phyloP scores from a whole-genome alignment of 2,797 vertebrate genomes.

The Oryzias dopingdopingensis region DNA sequence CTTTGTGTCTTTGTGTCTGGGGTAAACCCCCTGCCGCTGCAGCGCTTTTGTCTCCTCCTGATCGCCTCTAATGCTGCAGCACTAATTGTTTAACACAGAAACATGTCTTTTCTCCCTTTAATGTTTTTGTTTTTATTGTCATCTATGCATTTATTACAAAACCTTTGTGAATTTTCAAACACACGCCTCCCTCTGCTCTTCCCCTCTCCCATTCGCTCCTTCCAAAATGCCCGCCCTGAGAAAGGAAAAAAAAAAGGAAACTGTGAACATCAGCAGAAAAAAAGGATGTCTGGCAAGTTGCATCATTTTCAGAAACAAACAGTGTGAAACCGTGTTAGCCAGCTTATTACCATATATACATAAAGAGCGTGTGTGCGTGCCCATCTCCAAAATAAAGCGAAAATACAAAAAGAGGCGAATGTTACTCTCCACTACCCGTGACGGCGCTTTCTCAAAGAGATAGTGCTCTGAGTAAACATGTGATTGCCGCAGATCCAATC shows the following conservation, averaged over 20 bases:
- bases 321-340: conserved; percentile 77
- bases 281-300: conserved; percentile 80
- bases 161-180: conserved; percentile 76
- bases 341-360: conserved; percentile 78
- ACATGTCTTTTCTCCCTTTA: conserved; percentile 80
- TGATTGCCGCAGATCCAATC: conserved; percentile 74
- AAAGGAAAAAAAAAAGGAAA: conserved; percentile 52
- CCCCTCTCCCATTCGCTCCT: conserved; percentile 36
- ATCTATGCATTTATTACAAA: conserved; percentile 78
- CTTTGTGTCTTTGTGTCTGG: conserved; percentile 77
- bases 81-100: conserved; percentile 84
- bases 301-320: conserved; percentile 79
- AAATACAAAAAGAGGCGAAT: conserved; percentile 67
- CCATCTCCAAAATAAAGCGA: conserved; percentile 72
- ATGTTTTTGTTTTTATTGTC: conserved; percentile 82
- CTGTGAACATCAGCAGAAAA: conserved; percentile 74
- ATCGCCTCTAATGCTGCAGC: conserved; percentile 79
- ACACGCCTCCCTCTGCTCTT: conserved; percentile 56
- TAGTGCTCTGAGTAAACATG: conserved; percentile 74
- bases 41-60: conserved; percentile 71
- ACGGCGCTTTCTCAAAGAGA: conserved; percentile 76
- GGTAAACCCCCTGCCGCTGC: conserved; percentile 73
- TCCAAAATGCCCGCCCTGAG: conserved; percentile 60
- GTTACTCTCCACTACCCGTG: conserved; percentile 71
- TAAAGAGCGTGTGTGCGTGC: conserved; percentile 67